Percentiles rank a stretch among this genome's conserved stretches.
Evolutionary conservation across 2,888 invertebrate genomes (phyloP).

Genomic region (Sceliomorpha sp.): DNA sequence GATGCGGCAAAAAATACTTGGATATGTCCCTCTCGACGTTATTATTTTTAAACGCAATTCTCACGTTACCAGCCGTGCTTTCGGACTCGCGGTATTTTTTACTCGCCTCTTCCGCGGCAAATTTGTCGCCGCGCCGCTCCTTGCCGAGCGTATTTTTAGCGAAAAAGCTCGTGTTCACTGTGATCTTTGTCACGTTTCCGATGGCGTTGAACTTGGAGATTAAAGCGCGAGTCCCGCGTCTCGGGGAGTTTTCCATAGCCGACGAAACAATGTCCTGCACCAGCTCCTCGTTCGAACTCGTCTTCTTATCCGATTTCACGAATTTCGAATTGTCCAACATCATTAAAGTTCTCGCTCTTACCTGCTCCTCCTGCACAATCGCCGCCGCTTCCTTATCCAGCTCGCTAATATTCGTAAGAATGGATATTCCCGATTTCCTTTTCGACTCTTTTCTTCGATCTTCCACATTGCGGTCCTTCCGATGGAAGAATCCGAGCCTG

Average conservation of each 20-base stretch:
- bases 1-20: constrained; percentile 67
- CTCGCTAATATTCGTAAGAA: constrained; percentile 89
- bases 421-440: constrained; percentile 83
- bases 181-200: constrained; percentile 82
- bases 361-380: constrained; percentile 84
- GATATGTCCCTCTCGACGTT: constrained; percentile 62
- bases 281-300: constrained; percentile 63
- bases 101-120: constrained; percentile 10
- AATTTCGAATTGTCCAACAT: constrained; percentile 59
- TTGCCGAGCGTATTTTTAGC: constrained; percentile 75
- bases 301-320: constrained; percentile 55
- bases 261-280: constrained; percentile 70
- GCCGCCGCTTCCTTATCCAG: constrained; percentile 89
- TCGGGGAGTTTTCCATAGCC: constrained; percentile 69
- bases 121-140: constrained; percentile 12
- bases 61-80: constrained; percentile 13
- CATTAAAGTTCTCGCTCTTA: constrained; percentile 69
- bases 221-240: constrained; percentile 81
- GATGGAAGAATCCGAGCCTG: constrained; percentile 78
- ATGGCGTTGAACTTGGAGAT: constrained; percentile 85
- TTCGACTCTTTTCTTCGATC: constrained; percentile 80
- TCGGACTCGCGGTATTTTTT: constrained; percentile 32
- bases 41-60: constrained; percentile 33
- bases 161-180: constrained; percentile 81
- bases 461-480: constrained; percentile 63